These are phyloP conservation scores for Ceyx melanurus DNA, from an alignment of 2,113 vertebrate species.

Conservation along the genomic window DNA sequence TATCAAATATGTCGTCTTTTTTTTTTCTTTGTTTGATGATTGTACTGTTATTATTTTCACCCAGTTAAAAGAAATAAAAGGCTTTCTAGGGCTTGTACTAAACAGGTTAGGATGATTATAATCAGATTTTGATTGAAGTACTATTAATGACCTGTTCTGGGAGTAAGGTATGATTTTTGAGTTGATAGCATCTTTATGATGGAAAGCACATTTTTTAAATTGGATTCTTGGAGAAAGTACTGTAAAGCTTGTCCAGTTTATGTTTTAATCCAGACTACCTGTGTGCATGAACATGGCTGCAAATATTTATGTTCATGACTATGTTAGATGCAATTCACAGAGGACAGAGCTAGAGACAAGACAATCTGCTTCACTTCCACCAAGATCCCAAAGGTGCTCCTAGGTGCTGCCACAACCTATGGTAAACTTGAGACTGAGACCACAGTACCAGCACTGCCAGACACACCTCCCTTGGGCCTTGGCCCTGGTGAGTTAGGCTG, in stretches of 20 bases:
- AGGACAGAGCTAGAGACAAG: not conserved
- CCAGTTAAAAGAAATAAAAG: not conserved
- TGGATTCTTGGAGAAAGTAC: not conserved
- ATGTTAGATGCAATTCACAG: rapidly evolving
- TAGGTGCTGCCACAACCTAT: not conserved
- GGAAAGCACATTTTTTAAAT: slow-evolving; percentile 8
- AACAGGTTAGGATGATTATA: slow-evolving; percentile 28
- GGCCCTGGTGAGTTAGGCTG: rapidly evolving
- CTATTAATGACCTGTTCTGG: slow-evolving; percentile 40
- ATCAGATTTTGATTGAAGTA: slow-evolving; percentile 42
- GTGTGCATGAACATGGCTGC: rapidly evolving
- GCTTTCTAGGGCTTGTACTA: not conserved
- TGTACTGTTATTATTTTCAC: not conserved
- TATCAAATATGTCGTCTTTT: not conserved
- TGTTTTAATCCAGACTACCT: not conserved
- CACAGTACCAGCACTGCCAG: not conserved
- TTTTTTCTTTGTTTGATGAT: not conserved
- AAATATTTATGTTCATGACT: not conserved
- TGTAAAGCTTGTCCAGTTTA: not conserved
- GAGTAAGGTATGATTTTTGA: not conserved
- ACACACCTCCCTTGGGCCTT: not conserved
- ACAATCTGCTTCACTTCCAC: not conserved
- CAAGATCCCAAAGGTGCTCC: not conserved
- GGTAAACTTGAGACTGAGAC: not conserved
- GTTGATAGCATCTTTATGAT: slow-evolving; percentile 10